phyloP scores from a whole-genome alignment of 1,140 invertebrate species.

The Galleria mellonella region DNA sequence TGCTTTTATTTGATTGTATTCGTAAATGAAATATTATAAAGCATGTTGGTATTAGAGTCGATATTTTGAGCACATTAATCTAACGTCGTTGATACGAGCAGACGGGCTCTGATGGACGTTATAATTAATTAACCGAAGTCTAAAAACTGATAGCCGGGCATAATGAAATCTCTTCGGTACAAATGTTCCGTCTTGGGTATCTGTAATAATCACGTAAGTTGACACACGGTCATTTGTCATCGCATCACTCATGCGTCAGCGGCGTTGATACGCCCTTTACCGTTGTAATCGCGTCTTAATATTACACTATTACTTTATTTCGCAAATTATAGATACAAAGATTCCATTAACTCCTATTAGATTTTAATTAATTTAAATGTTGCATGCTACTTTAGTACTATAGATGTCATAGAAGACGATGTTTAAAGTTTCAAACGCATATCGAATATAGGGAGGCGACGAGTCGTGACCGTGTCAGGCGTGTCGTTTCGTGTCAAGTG shows the following conservation, averaged over 20 bases:
- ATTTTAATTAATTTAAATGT: slow-evolving; percentile 17
- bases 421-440: slow-evolving; percentile 47
- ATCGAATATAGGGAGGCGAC: slow-evolving; percentile 34
- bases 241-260: slow-evolving; percentile 44
- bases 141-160: slow-evolving; percentile 9
- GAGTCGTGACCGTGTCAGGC: slow-evolving; percentile 47
- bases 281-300: slow-evolving; percentile 25
- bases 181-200: slow-evolving; percentile 5
- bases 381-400: slow-evolving; percentile 13
- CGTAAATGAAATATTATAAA: no score
- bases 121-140: slow-evolving; percentile 22
- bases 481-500: slow-evolving; percentile 4
- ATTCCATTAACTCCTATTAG: not conserved
- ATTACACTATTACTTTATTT: not conserved
- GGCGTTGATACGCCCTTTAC: slow-evolving; percentile 42
- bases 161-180: slow-evolving; percentile 8
- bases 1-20: no score
- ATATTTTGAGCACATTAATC: slow-evolving; percentile 4
- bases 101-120: slow-evolving; percentile 12
- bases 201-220: slow-evolving; percentile 16
- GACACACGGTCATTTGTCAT: slow-evolving; percentile 51
- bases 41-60: no score
- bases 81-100: slow-evolving; percentile 14
- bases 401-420: slow-evolving; percentile 3
- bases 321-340: not conserved